Conservation (phyloP, 2,888 invertebrate species). For the Dicranocentrus wangi region DNA sequence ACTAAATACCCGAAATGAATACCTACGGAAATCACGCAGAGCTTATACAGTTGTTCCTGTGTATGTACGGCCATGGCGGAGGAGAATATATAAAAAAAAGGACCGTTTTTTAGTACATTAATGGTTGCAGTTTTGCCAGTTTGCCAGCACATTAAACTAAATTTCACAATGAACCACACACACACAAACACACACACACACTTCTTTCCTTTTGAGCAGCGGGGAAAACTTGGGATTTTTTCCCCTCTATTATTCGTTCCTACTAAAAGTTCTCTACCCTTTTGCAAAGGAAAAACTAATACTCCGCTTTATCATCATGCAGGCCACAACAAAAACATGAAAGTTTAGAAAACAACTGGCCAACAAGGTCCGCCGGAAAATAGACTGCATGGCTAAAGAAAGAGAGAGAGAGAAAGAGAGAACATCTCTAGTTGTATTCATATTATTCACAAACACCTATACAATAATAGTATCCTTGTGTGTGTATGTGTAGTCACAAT, state of each 20-base stretch:
- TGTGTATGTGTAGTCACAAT: no score
- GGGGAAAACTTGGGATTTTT: no score
- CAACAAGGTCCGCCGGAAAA: slow-evolving; percentile 46
- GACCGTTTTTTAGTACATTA: background rate
- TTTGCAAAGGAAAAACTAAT: no score
- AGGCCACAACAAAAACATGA: slow-evolving; percentile 48
- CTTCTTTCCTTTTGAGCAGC: slow-evolving; percentile 13
- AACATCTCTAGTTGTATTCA: background rate
- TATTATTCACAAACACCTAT: background rate
- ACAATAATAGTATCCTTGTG: no score
- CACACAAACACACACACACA: slow-evolving; percentile 14
- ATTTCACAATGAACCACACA: slow-evolving; percentile 42
- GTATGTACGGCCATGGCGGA: background rate
- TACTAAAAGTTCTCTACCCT: no score
- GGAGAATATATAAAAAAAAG: background rate
- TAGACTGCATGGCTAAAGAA: background rate
- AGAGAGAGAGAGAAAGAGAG: background rate
- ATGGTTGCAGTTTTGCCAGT: slow-evolving; percentile 31
- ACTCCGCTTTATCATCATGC: slow-evolving; percentile 53
- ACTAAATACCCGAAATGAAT: no score
- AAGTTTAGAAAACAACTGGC: slow-evolving; percentile 45
- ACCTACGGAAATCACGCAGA: no score
- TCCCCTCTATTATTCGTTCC: background rate
- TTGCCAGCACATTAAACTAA: slow-evolving; percentile 41
- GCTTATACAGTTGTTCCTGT: no score